phyloP scores from a whole-genome alignment of 2,113 vertebrate genomes.

The Stigmatopora argus region DNA sequence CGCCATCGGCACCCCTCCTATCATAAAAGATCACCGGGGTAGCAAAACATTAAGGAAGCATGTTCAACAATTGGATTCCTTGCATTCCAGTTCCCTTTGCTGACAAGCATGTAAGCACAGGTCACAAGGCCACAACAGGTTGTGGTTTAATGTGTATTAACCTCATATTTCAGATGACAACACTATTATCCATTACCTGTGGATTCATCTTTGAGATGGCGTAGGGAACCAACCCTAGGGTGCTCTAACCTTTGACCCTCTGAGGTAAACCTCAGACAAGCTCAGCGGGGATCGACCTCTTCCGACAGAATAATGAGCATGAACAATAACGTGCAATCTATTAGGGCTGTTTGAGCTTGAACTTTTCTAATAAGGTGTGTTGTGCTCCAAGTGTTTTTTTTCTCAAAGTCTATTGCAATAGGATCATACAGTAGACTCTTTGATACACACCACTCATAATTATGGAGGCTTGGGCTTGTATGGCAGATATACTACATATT shows the following conservation, averaged over 20 bases:
- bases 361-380: slow-evolving; percentile 50
- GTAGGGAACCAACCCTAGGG: slow-evolving; percentile 12
- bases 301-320: slow-evolving; percentile 53
- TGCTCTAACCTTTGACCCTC: slow-evolving; percentile 33
- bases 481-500: too few relatives aligned
- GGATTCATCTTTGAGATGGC: slow-evolving; percentile 38
- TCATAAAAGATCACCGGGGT: slow-evolving; percentile 45
- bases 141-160: slow-evolving; percentile 44
- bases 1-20: slow-evolving; percentile 15
- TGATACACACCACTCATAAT: slow-evolving; percentile 46
- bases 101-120: slow-evolving; percentile 43
- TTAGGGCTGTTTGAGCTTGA: slow-evolving; percentile 54
- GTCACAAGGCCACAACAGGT: slow-evolving; percentile 39
- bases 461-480: slow-evolving; percentile 7
- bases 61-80: slow-evolving; percentile 41
- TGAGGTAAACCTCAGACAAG: slow-evolving; percentile 28
- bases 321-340: slow-evolving; percentile 50
- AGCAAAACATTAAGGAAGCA: slow-evolving; percentile 48
- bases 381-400: slow-evolving; percentile 48
- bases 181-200: slow-evolving; percentile 30
- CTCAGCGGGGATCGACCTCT: slow-evolving; percentile 29
- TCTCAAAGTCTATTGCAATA: slow-evolving; percentile 35
- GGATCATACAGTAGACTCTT: slow-evolving; percentile 39
- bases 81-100: slow-evolving; percentile 51
- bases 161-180: slow-evolving; percentile 41